A percentile compares a stretch with the other conserved stretches of the same genome.
Evolutionary conservation across 2,888 invertebrate species (phyloP).

Genomic region (Bombylius discolor): DNA sequence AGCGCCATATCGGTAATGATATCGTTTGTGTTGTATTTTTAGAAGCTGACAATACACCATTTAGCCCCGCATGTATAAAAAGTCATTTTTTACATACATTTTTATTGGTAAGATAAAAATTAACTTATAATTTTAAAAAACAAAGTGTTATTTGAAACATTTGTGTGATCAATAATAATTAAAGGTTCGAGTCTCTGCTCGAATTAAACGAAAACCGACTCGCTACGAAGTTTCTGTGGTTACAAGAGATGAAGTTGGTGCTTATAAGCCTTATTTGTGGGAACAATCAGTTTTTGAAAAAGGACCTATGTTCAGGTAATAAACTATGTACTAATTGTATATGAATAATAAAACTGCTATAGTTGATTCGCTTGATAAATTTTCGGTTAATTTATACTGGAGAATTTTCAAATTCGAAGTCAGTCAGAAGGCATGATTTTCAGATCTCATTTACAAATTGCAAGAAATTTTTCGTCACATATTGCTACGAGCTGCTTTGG

Average conservation of each 20-base stretch:
- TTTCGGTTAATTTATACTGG: not conserved
- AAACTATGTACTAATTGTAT: too few relatives aligned
- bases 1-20: conserved; percentile 87
- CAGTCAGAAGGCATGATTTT: too few relatives aligned
- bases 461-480: not conserved
- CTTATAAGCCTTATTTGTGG: conserved; percentile 91
- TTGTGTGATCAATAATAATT: not conserved
- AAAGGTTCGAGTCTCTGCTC: conserved; percentile 72
- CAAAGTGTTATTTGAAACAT: not conserved
- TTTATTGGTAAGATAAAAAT: conserved; percentile 44
- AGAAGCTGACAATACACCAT: conserved; percentile 84
- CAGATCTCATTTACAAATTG: too few relatives aligned
- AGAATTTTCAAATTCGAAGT: too few relatives aligned
- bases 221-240: conserved; percentile 87
- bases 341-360: not conserved
- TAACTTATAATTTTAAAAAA: not conserved
- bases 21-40: conserved; percentile 90
- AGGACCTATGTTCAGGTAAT: conserved; percentile 79
- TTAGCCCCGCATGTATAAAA: conserved; percentile 88
- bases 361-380: too few relatives aligned
- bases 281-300: conserved; percentile 90
- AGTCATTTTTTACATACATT: conserved; percentile 91
- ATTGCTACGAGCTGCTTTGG: too few relatives aligned
- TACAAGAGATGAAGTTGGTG: conserved; percentile 86
- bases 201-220: conserved; percentile 73